Conservation (phyloP, 1,140 invertebrate species). For the Drosophila gunungcola region DNA sequence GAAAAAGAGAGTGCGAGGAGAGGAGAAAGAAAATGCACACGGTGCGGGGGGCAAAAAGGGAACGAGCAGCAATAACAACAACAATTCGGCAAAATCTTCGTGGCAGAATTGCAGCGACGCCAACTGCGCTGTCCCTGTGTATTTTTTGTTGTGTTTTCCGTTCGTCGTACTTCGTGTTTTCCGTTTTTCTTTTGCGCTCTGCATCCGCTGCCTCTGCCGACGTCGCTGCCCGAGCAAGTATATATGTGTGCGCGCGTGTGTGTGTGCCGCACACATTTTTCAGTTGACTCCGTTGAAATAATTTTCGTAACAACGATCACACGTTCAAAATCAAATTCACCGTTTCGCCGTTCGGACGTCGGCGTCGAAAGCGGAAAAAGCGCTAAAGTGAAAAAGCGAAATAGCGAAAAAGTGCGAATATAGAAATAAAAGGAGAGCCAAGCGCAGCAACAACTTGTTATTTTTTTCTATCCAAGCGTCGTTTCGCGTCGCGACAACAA, state of each 20-base stretch:
- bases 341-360: not conserved
- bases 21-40: constrained; percentile 40
- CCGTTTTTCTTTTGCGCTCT: constrained; percentile 71
- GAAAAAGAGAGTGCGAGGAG: constrained; percentile 2
- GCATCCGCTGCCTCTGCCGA: constrained; percentile 61
- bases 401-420: constrained; percentile 27
- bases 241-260: constrained; percentile 4
- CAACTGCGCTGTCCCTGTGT: constrained; percentile 38
- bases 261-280: constrained; percentile 67
- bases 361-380: constrained; percentile 52
- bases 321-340: constrained; percentile 4
- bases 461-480: constrained; percentile 16
- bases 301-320: constrained; percentile 85
- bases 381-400: constrained; percentile 47
- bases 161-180: constrained; percentile 50
- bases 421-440: not conserved
- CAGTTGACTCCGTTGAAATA: constrained; percentile 84
- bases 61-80: constrained; percentile 31
- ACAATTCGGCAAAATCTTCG: constrained; percentile 72
- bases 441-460: constrained; percentile 7
- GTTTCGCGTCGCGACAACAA: not conserved
- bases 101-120: constrained; percentile 50
- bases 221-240: constrained; percentile 30
- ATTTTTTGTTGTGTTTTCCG: constrained; percentile 55
- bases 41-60: constrained; percentile 17